Conservation (phyloP, 2,797 vertebrate species). For the Falco berigora region DNA sequence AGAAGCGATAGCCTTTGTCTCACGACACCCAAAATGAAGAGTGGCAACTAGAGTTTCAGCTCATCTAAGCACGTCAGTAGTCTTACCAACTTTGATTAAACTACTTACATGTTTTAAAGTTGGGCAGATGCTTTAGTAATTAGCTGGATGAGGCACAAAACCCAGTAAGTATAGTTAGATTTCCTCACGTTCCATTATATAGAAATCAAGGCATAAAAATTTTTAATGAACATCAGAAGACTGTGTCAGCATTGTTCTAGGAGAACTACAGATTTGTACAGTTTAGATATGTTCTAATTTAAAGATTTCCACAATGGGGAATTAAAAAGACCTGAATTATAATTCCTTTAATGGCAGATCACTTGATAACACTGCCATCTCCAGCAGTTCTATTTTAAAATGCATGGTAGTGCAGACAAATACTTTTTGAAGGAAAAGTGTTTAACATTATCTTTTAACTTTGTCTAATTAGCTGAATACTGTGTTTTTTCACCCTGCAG, state of each 20-base stretch:
- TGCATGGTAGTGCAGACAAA: conserved; percentile 58
- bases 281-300: conserved; percentile 62
- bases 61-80: not conserved
- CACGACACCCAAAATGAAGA: not conserved
- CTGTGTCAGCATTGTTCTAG: conserved; percentile 65
- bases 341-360: conserved; percentile 64
- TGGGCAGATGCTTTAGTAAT: not conserved
- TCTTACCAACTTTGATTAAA: not conserved
- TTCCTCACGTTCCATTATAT: conserved; percentile 25
- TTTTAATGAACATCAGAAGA: conserved; percentile 64
- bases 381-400: conserved; percentile 58
- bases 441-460: conserved; percentile 67
- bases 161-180: not conserved
- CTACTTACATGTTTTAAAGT: not conserved
- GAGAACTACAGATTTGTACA: conserved; percentile 55
- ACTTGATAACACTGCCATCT: conserved; percentile 55
- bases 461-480: conserved; percentile 66
- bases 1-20: not conserved
- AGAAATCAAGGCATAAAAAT: conserved; percentile 60
- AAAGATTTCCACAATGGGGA: conserved; percentile 65
- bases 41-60: not conserved
- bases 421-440: conserved; percentile 56
- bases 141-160: not conserved
- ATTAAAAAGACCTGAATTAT: conserved; percentile 67
- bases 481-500: conserved; percentile 56